Conservation (phyloP, 2,888 invertebrate species). For the Morpho deidamia region DNA sequence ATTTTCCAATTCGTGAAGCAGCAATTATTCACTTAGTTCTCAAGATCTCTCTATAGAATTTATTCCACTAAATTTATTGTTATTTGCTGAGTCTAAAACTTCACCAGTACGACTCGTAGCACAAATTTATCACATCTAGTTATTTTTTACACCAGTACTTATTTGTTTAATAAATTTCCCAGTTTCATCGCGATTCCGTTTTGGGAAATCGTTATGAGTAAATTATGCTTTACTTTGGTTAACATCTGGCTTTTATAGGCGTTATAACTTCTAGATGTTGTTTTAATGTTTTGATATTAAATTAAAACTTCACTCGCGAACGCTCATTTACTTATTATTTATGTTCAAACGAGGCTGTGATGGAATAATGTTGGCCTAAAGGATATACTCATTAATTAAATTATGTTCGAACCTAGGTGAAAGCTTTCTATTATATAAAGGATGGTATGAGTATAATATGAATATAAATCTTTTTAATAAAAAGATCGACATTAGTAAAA, state of each 20-base stretch:
- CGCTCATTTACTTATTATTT: too few species aligned
- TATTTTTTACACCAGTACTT: slow-evolving; percentile 2
- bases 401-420: too few species aligned
- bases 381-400: too few species aligned
- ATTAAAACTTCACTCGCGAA: background rate
- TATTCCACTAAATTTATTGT: background rate
- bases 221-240: slow-evolving; percentile 5
- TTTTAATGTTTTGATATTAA: background rate
- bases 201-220: slow-evolving; percentile 2
- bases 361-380: slow-evolving; percentile 1
- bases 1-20: too few species aligned
- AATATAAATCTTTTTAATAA: too few species aligned
- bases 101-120: background rate
- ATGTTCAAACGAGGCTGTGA: background rate
- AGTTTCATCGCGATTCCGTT: slow-evolving; percentile 4
- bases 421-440: too few species aligned
- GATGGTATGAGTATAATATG: too few species aligned
- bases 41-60: too few species aligned
- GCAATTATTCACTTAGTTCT: too few species aligned
- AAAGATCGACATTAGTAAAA: too few species aligned
- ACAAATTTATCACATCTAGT: slow-evolving; percentile 3
- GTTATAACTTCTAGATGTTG: slow-evolving; percentile 1
- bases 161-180: slow-evolving; percentile 9
- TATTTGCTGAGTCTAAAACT: background rate
- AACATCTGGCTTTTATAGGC: slow-evolving; percentile 9